These are phyloP conservation scores for Andricus grossulariae DNA, from an alignment of 1,140 invertebrate species.

Conservation along the genomic window DNA sequence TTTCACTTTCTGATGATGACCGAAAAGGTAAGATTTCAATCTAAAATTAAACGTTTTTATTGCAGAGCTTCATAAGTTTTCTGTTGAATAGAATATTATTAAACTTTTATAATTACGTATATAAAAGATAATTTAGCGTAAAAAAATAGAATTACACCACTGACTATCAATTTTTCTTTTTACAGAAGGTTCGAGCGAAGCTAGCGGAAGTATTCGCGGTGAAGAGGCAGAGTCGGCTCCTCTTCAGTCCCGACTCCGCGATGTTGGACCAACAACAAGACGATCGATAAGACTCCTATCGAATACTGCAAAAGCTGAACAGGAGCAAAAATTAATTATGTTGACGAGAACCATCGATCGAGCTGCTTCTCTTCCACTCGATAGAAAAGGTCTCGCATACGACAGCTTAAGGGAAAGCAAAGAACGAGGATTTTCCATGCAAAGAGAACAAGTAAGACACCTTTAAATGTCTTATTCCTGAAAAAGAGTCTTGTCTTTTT, in stretches of 20 bases:
- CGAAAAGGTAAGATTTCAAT: constrained; percentile 50
- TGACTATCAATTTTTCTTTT: not conserved
- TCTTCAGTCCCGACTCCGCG: constrained; percentile 59
- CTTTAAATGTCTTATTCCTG: not conserved
- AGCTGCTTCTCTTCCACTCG: constrained; percentile 68
- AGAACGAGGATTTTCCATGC: constrained; percentile 67
- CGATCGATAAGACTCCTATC: constrained; percentile 63
- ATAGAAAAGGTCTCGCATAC: constrained; percentile 57
- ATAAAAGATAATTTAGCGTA: not conserved
- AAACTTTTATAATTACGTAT: not conserved
- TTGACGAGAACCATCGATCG: constrained; percentile 61
- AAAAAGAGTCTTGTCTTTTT: no score
- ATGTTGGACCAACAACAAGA: constrained; percentile 52
- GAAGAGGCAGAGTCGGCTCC: constrained; percentile 43
- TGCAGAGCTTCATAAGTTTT: not conserved
- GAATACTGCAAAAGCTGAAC: constrained; percentile 58
- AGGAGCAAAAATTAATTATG: constrained; percentile 50
- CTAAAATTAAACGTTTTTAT: constrained; percentile 6
- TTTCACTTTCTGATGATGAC: constrained; percentile 58
- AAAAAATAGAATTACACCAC: not conserved
- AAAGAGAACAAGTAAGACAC: constrained; percentile 62
- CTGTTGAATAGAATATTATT: no score
- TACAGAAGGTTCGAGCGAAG: constrained; percentile 7
- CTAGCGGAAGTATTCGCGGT: constrained; percentile 7
- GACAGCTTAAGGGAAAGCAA: constrained; percentile 55